Evolutionary conservation across 1,140 invertebrate genomes (phyloP).

Genomic region (Coenobita brevimanus): DNA sequence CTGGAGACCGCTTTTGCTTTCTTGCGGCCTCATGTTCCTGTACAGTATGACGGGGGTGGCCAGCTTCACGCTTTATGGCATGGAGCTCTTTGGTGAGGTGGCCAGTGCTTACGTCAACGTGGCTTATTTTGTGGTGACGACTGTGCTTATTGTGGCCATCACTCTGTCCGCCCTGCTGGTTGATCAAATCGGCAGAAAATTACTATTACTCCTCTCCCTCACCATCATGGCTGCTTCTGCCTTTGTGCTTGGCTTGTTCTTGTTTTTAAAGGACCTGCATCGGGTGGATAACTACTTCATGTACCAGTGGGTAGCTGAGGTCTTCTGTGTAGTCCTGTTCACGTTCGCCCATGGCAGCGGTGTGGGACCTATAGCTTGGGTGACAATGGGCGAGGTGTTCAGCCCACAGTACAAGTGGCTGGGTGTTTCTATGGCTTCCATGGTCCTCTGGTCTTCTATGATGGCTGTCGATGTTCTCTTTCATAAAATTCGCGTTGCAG

Average conservation of each 20-base stretch:
- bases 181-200: slow-evolving; percentile 67
- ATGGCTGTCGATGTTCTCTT: slow-evolving; percentile 61
- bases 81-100: slow-evolving; percentile 62
- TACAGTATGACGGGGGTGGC: slow-evolving; percentile 67
- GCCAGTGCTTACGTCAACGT: slow-evolving; percentile 61
- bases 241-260: slow-evolving; percentile 68
- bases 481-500: slow-evolving; percentile 54
- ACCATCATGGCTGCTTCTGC: slow-evolving; percentile 69
- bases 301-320: slow-evolving; percentile 68
- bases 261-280: slow-evolving; percentile 68
- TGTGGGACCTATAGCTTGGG: slow-evolving; percentile 68
- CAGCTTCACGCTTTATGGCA: slow-evolving; percentile 60
- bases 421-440: slow-evolving; percentile 59
- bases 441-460: slow-evolving; percentile 62
- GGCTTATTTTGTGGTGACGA: slow-evolving; percentile 52
- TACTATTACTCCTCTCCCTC: slow-evolving; percentile 66
- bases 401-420: slow-evolving; percentile 65
- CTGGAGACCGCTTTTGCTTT: slow-evolving; percentile 67
- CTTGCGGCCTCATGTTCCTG: slow-evolving; percentile 66
- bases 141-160: slow-evolving; percentile 56
- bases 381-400: slow-evolving; percentile 68
- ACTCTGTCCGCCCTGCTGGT: slow-evolving; percentile 60
- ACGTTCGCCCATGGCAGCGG: slow-evolving; percentile 67
- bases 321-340: slow-evolving; percentile 67
- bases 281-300: slow-evolving; percentile 66